Base-by-base conservation (phyloP, 1,140 invertebrate genomes). In the Cataglyphis hispanica region DNA sequence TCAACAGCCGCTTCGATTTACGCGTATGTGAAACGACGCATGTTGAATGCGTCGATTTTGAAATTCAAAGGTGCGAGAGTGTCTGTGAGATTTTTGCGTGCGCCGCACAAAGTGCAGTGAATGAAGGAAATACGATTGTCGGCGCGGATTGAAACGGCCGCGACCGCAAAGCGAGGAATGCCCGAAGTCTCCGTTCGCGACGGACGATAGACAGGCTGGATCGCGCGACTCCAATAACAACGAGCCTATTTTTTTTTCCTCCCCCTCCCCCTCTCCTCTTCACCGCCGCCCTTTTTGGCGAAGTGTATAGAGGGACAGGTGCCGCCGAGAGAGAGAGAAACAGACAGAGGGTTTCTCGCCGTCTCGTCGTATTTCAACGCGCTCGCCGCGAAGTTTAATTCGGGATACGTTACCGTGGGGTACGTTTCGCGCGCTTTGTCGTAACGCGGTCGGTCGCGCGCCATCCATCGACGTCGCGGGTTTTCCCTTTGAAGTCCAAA, bases 401-500 rank as follows among this genome's bases (percentile, higher is more conserved):
- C 77, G 56, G 80, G 61, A 89, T 64, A 67, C 37, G 46, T 50
- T 43, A 43, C 40, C 63, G 80, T 31, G 85, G 37, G 31, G 34
- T n/a, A n/a, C n/a, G 46, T 88, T 87, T 60, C 87, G 66, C 84
- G 58, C 63, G 72, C 80, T 85, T 87, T 84, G 87, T 72, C 85
- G 85, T 56, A 50, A 64, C 63, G 66, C 75, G 53, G 53, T 13
- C 84, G 63, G 61, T 13, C 84, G 63, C 46, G 74, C 76, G 58
- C 60, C 53, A 84, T 90, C 77, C 83, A 78, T 90, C 85, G 85
- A 85, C 87, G 64, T 87, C 85, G 85, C 46, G 64, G 50, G 25
- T 76, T n/a, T 75, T 56, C 72, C 66, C 78, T 90, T 90, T 88
- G 88, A 90, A 88, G 89, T 85, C 13, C 64, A 70, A 63, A 83